Evolutionary conservation across 64 coral and sea anemone species (phyloP), one percentile per base, ranked within the genome.

Genomic region (Montipora efflorescens): DNA sequence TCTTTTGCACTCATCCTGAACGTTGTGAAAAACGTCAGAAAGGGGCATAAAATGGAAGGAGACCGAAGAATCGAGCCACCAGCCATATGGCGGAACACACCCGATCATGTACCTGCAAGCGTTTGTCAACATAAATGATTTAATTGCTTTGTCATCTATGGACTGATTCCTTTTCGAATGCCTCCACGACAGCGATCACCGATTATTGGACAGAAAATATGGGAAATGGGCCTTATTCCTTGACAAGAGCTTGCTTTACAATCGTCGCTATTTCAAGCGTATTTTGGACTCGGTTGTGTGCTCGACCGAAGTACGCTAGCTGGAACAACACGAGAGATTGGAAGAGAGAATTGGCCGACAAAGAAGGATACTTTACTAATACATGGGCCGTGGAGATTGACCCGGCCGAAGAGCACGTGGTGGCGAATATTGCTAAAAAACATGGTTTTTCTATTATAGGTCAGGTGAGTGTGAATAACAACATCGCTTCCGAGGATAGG

Each of bases 321-420:
- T 94, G 93, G 59, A 92, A 81, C 91, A 90, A 91, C 70, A 80
- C 93, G 15, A 91, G 93, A 92, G 89, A 98, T 68, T 95, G 92
- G 96, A 98, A 91, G 85, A 71, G 79, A 83, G 92, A 94, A 59
- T 77, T 98, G 13, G 96, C 89, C 8, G 92, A 93, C 44, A 99
- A 99, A 47, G 98, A 99, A 76, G 98, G 98, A 1, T 99, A 96
- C 85, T 99, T 99, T 80, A 99, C 95, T 5, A 99, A 99, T 71
- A 99, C 98, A 76, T 99, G 98, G 98, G 98, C 98, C 18, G 98
- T 99, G 21, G 98, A 99, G 49, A 90, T 99, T 79, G 89, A 95
- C 0, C 93, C 90, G 6, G 92, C 90, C 48, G 92, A 96, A 68
- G 92, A 96, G 36, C 59, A 92, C 78, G 79, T 94, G 19, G 83